A percentile compares a stretch with the other conserved stretches of the same genome.
Conservation (phyloP, 2,888 invertebrate genomes). For the Panzeria rudis region DNA sequence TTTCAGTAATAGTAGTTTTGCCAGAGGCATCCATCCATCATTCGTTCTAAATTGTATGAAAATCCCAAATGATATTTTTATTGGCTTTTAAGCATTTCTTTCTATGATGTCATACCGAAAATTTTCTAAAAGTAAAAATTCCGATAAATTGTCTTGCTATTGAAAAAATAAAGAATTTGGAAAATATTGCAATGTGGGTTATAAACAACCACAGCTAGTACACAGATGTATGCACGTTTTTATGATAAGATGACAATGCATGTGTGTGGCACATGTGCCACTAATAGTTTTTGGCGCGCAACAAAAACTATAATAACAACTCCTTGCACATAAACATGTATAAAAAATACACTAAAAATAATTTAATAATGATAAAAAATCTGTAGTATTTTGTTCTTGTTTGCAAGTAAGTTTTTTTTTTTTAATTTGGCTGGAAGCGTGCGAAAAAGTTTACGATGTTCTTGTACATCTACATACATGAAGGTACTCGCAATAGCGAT, state of each 20-base stretch:
- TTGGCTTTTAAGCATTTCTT: no score
- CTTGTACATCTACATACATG: not conserved
- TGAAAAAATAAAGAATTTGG: not conserved
- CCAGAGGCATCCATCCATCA: no score
- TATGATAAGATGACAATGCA: slow-evolving; percentile 54
- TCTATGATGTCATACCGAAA: no score
- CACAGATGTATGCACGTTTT: not conserved
- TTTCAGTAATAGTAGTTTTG: no score
- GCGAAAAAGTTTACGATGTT: slow-evolving; percentile 41
- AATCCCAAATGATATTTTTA: no score
- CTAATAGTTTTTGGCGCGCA: slow-evolving; percentile 71
- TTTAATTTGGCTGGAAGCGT: slow-evolving; percentile 37
- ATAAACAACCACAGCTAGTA: not conserved
- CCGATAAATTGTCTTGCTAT: no score
- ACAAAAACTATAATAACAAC: slow-evolving; percentile 64
- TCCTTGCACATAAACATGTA: slow-evolving; percentile 58
- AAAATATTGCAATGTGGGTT: slow-evolving; percentile 29
- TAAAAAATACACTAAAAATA: slow-evolving; percentile 16
- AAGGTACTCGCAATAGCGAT: slow-evolving; percentile 46
- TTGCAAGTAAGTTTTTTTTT: slow-evolving; percentile 15
- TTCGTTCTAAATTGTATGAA: no score
- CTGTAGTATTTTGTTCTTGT: slow-evolving; percentile 15
- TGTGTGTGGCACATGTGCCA: slow-evolving; percentile 70
- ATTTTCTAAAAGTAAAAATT: no score
- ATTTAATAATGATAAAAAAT: slow-evolving; percentile 29